These are phyloP conservation scores for Probosciger aterrimus DNA, from an alignment of 2,113 vertebrate species.

Conservation along the genomic window DNA sequence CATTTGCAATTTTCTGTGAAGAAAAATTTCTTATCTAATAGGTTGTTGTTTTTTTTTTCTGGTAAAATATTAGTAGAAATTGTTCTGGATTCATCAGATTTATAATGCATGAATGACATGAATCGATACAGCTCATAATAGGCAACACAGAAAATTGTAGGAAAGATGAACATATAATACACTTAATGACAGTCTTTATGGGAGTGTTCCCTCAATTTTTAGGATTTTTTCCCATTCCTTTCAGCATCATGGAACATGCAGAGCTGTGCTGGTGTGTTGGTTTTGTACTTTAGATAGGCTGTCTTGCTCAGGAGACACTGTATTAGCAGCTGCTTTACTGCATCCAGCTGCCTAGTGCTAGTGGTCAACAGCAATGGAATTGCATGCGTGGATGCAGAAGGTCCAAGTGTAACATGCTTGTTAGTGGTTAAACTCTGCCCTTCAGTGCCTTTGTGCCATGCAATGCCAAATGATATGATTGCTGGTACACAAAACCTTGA, in stretches of 20 bases:
- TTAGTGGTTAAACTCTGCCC: not conserved
- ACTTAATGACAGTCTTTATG: not conserved
- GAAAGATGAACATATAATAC: fast-evolving
- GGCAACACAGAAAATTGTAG: not conserved
- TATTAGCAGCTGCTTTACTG: not conserved
- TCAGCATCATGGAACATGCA: not conserved
- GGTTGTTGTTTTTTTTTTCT: not conserved
- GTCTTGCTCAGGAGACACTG: not conserved
- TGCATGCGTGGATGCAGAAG: not conserved
- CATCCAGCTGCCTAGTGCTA: not conserved
- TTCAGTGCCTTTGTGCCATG: not conserved
- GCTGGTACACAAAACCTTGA: not conserved
- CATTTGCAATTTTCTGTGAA: not conserved
- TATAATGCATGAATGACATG: not conserved
- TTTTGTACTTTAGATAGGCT: not conserved
- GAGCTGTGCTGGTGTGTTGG: not conserved
- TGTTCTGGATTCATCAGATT: not conserved
- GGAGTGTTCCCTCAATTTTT: not conserved
- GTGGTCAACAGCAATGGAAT: not conserved
- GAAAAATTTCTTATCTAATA: not conserved
- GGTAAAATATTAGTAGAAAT: not conserved
- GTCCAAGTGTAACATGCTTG: not conserved
- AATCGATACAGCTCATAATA: not conserved
- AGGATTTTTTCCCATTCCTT: not conserved
- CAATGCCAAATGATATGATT: fast-evolving